These are phyloP conservation scores for Emydocephalus ijimae DNA, from an alignment of 2,113 vertebrate species.

Conservation along the genomic window DNA sequence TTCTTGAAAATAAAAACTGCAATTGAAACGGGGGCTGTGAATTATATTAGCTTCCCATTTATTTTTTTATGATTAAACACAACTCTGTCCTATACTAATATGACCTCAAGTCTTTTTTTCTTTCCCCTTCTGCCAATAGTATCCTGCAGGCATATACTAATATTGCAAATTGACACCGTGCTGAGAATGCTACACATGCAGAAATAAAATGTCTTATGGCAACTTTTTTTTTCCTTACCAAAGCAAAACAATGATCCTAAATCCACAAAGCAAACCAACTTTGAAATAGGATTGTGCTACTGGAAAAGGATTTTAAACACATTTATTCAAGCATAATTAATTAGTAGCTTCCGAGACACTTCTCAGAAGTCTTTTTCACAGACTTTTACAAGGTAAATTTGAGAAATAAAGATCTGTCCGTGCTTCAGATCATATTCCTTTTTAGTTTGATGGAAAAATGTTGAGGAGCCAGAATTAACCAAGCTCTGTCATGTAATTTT, in stretches of 20 bases:
- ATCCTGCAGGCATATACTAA: background rate
- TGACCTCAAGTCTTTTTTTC: background rate
- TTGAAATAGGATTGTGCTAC: background rate
- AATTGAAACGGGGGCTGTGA: background rate
- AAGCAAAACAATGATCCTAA: background rate
- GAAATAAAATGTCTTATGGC: background rate
- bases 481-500: background rate
- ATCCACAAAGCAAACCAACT: background rate
- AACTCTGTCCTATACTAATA: background rate
- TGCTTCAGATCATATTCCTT: background rate
- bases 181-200: background rate
- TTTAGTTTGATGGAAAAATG: background rate
- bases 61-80: background rate
- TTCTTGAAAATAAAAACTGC: background rate
- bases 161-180: background rate
- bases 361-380: background rate
- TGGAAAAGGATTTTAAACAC: background rate
- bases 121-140: background rate
- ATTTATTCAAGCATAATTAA: background rate
- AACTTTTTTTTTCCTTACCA: background rate
- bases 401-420: background rate
- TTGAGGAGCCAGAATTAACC: background rate
- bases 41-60: background rate
- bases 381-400: background rate
- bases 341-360: background rate